Base-by-base conservation (phyloP, 2,113 vertebrate species). In the Notarius quadriscutis region DNA sequence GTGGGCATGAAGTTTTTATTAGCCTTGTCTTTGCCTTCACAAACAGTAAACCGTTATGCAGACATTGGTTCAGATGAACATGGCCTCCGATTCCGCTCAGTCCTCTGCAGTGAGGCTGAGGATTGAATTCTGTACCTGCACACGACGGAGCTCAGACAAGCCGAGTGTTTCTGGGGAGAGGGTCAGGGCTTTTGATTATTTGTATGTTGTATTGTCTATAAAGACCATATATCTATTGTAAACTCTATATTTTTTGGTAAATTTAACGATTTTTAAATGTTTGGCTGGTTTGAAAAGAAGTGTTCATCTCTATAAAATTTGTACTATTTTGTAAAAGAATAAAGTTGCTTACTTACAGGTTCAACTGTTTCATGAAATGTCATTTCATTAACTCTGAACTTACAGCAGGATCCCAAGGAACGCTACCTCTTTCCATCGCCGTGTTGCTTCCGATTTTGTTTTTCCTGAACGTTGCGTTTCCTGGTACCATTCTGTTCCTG, bases 291-390 rank as follows among this genome's bases (percentile, higher is more conserved):
- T 96, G 94, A 92, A 93, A 94, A 93, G 94, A 92, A 91, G 79
- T 91, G 93, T 95, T 96, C 95, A 96, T 95, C 94, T 96, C 95
- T 95, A 84, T 87, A 58, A 90, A 87, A 95, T 97, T 97, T 97
- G 97, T 96, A 97, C 95, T 96, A 96, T 96, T 96, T 97, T 96
- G 95, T 96, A 97, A 97, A 97, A 94, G 96, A 97, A 97, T 96
- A 97, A 96, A 97, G 83, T 88, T 90, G 85, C 82, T 90, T 87
- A 88, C 88, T 88, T 81, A 87, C 86, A 88, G 48, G 72, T 87
- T 53, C 15, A 34, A 22, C 50, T 15, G 50, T 78, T 55, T 78
- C 75, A 15, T 78, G 17, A 80, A 27, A 80, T 18, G 53, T 30
- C 18, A 2, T 57, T 18, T 57, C 1, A 18, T 57, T 58, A 14